phyloP scores from a whole-genome alignment of 2,797 vertebrate species.

The Petrocephalus sullivani region DNA sequence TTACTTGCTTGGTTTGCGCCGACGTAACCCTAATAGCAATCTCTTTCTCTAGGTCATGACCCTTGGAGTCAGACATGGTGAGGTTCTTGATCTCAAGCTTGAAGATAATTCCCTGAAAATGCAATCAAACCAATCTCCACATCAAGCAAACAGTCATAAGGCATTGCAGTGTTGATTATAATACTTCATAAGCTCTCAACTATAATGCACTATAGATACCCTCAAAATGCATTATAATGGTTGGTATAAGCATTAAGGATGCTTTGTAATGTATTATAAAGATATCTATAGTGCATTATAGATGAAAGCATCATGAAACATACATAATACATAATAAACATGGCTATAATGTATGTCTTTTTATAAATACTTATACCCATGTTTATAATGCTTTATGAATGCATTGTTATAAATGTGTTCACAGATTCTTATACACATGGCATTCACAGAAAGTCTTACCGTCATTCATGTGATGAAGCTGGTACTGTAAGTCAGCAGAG shows the following conservation, averaged over 20 bases:
- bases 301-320: background rate
- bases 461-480: background rate
- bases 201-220: background rate
- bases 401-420: background rate
- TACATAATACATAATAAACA: background rate
- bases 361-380: background rate
- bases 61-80: slow-evolving; percentile 73
- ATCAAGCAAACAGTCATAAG: background rate
- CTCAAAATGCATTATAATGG: background rate
- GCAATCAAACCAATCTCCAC: slow-evolving; percentile 18
- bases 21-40: slow-evolving; percentile 68
- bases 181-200: background rate
- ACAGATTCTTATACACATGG: background rate
- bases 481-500: background rate
- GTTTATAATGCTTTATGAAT: background rate
- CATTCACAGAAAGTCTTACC: background rate
- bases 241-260: background rate
- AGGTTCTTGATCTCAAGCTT: slow-evolving; percentile 84
- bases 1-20: slow-evolving; percentile 63
- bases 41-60: slow-evolving; percentile 77
- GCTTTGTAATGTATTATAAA: background rate
- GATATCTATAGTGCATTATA: background rate
- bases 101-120: slow-evolving; percentile 69
- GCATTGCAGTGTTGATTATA: background rate
- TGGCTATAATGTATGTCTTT: background rate